Conservation (phyloP, 2,888 invertebrate species). For the Himalopsyche tibetana region DNA sequence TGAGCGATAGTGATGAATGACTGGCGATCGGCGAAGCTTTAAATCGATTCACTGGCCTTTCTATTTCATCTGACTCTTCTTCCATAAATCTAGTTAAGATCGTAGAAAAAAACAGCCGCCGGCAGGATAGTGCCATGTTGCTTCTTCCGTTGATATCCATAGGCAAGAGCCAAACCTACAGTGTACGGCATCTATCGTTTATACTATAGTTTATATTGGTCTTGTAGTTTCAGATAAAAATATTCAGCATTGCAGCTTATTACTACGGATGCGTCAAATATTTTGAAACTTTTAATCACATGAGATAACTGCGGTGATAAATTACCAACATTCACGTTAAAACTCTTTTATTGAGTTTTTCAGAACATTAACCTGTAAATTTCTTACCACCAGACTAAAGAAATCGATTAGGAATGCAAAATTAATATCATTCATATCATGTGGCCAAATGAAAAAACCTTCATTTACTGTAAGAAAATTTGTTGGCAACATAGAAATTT, state of each 20-base stretch:
- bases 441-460: no score
- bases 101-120: constrained; percentile 47
- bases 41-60: constrained; percentile 56
- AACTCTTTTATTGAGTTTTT: no score
- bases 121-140: constrained; percentile 43
- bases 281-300: no score
- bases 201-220: background rate
- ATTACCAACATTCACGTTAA: no score
- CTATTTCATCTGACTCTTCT: constrained; percentile 63
- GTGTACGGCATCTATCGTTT: background rate
- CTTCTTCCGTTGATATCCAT: constrained; percentile 20
- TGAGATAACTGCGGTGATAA: no score
- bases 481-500: no score
- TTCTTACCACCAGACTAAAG: no score
- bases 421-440: no score
- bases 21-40: constrained; percentile 50
- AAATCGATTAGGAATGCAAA: no score
- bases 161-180: background rate
- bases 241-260: background rate
- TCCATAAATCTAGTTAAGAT: constrained; percentile 56
- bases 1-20: constrained; percentile 58
- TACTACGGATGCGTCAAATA: no score
- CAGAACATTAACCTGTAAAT: no score
- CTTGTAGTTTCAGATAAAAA: background rate
- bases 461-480: no score